Evolutionary conservation across 1,140 invertebrate species (phyloP), one percentile per base, ranked within the genome.

Genomic region (Phortica variegata): DNA sequence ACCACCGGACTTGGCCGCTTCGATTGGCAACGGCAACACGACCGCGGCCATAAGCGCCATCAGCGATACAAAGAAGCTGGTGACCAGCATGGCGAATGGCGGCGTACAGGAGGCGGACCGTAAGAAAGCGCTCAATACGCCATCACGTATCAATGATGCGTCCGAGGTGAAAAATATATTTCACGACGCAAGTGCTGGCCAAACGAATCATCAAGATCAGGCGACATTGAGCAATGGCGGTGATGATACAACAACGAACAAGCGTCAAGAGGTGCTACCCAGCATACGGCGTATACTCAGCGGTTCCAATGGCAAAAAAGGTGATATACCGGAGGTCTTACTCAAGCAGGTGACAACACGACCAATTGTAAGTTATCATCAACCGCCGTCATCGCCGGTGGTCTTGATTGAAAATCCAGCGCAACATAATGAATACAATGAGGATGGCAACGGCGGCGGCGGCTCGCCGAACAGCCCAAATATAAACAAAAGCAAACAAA

Each of bases 271-370:
- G 62, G 79, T 87, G 73, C 80, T 79, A 73, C 81, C 86, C 1
- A 88, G 86, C 45, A 89, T 91, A 49, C 87, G 87, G 0, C 79
- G 89, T 37, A 91, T 92, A 56, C 76, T 92, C 1, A 87, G 85
- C 7, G 88, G 89, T 1, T 89, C 88, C 31, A 90, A 88, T 65
- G 89, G 89, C 1, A 78, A 86, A 5, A 89, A 88, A 54, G 85
- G 89, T 48, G 87, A 89, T 50, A 86, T 89, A 33, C 85, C 88
- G 0, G 87, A 87, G 43, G 84, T 88, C 12, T 69, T 89, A 0
- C 71, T 88, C 8, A 78, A 85, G 36, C 85, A 86, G 0, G 80
- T 87, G 7, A 84, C 87, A 0, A 84, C 84, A 3, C 85, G 56
- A 15, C 74, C 74, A 6, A 49, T 56, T 9, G 19, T 45, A 2